Evolutionary conservation across 2,113 vertebrate genomes (phyloP).

Genomic region (Ameiurus melas): DNA sequence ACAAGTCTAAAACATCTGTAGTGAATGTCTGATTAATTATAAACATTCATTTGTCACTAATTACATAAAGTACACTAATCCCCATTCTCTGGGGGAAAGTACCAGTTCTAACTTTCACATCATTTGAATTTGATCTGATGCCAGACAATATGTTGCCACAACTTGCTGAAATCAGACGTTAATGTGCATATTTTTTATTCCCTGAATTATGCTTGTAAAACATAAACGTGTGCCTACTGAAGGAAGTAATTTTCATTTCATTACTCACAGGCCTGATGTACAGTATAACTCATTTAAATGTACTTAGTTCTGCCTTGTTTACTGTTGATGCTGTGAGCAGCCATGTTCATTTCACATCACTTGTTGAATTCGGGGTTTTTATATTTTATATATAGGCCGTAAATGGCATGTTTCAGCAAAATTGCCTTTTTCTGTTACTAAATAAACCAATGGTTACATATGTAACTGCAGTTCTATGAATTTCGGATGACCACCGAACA

Average conservation of each 20-base stretch:
- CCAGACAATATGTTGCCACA: neutral
- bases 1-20: neutral
- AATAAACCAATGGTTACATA: neutral
- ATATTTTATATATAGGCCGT: neutral
- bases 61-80: neutral
- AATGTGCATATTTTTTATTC: neutral
- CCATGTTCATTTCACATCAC: too few relatives aligned
- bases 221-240: too few relatives aligned
- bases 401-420: neutral
- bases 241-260: too few relatives aligned
- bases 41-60: neutral
- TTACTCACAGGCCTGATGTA: too few relatives aligned
- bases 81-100: too few relatives aligned
- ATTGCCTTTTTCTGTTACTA: neutral
- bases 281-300: too few relatives aligned
- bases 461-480: too few relatives aligned
- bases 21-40: neutral
- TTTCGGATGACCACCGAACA: too few relatives aligned
- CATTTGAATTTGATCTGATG: neutral
- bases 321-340: too few relatives aligned
- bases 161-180: neutral
- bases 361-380: too few relatives aligned
- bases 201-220: neutral
- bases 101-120: neutral
- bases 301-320: too few relatives aligned